Base-by-base conservation (phyloP, 2,113 vertebrate genomes). In the Rhodinocichla rosea region DNA sequence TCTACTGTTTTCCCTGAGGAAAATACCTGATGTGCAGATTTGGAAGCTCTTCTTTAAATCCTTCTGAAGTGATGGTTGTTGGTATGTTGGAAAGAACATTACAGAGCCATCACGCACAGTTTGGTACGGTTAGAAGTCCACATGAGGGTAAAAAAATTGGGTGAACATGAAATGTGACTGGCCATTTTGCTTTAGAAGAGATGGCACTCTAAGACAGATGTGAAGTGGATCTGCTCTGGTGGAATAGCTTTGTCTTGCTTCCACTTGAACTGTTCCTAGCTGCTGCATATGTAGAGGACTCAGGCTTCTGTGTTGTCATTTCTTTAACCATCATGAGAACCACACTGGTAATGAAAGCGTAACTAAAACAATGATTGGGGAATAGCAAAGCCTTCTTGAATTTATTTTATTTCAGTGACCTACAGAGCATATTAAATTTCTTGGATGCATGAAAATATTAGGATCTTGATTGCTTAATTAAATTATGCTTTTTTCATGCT, bases 381-480 rank as follows among this genome's bases (percentile, higher is more conserved):
- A 60, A 71, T 85, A 71, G 70, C 18, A 70, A 93, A 83, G 71
- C 53, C 14, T 90, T 91, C 69, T 40, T 83, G 78, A 94, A 90
- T 19, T 77, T 70, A 71, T 91, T 97, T 97, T 75, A 79, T 94
- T 90, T 87, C 49, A 78, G 69, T 57, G 89, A 92, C 49, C 83
- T 86, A 80, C 68, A 62, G 50, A 83, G 50, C 55, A 33, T 87
- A 93, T 95, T 95, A 91, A 55, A 87, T 92, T 92, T 97, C 89
- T 91, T 65, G 91, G 84, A 88, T 93, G 74, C 69, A 35, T 52
- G 78, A 95, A 97, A 97, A 94, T 92, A 92, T 81, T 92, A 91
- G 69, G 55, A 45, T 56, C 89, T 92, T 93, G 93, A 81, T 93
- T 91, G 86, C 92, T 95, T 83, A 78, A 60, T 89, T 94, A 97